Evolutionary conservation across 2,113 vertebrate genomes (phyloP).

Genomic region (Electrona antarctica): DNA sequence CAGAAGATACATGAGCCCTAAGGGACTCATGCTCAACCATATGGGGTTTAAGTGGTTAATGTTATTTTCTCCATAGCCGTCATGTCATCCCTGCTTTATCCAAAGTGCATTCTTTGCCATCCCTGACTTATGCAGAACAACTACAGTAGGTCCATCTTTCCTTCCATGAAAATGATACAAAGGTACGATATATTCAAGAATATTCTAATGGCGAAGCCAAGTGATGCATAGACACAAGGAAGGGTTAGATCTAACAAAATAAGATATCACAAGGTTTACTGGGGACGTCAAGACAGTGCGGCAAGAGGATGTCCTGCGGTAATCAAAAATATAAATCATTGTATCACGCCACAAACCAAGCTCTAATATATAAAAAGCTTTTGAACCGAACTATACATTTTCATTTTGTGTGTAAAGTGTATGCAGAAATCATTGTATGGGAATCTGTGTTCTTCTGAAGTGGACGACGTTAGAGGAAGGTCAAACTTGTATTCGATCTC

Average conservation of each 20-base stretch:
- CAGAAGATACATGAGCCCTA: too few species aligned
- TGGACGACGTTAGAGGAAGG: neutral
- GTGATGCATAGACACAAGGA: slow-evolving; percentile 67
- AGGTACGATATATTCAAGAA: slow-evolving; percentile 5
- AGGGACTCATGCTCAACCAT: too few species aligned
- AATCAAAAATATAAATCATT: slow-evolving; percentile 59
- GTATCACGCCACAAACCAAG: slow-evolving; percentile 35
- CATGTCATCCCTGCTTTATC: slow-evolving; percentile 24
- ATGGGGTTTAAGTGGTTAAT: neutral
- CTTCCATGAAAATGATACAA: slow-evolving; percentile 9
- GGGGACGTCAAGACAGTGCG: slow-evolving; percentile 26
- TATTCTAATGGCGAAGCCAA: slow-evolving; percentile 19
- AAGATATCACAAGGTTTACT: slow-evolving; percentile 27
- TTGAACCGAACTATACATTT: neutral
- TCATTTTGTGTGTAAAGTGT: neutral
- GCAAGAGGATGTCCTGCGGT: slow-evolving; percentile 9
- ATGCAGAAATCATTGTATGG: slow-evolving; percentile 12
- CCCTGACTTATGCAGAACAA: slow-evolving; percentile 62
- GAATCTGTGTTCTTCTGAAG: slow-evolving; percentile 1
- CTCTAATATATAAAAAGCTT: slow-evolving; percentile 35
- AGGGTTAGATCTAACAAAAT: slow-evolving; percentile 28
- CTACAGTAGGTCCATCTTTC: neutral
- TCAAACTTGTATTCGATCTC: slow-evolving; percentile 27
- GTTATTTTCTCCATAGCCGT: slow-evolving; percentile 35
- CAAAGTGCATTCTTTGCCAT: slow-evolving; percentile 55